phyloP scores from a whole-genome alignment of 2,113 vertebrate species.

The Pygoscelis antarcticus region DNA sequence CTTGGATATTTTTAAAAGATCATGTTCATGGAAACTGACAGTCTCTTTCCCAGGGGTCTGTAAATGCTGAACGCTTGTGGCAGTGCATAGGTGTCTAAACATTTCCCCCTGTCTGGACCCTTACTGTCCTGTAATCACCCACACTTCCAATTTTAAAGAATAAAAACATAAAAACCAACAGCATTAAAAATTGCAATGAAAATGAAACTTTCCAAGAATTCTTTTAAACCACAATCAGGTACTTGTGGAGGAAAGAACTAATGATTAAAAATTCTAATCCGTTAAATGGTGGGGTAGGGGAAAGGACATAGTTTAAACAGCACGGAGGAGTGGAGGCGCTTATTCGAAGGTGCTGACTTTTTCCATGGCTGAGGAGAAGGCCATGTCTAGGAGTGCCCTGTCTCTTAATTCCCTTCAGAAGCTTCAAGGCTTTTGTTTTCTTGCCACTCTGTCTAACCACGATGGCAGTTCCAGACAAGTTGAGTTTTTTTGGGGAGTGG shows the following conservation, averaged over 20 bases:
- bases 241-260: neutral
- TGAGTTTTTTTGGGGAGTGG: neutral
- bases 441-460: neutral
- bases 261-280: neutral
- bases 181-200: neutral
- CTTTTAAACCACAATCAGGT: neutral
- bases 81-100: neutral
- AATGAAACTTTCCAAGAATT: neutral
- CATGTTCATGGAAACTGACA: neutral
- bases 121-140: neutral
- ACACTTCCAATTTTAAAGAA: neutral
- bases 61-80: neutral
- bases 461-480: neutral
- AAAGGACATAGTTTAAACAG: neutral
- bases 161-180: neutral
- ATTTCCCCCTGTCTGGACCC: neutral
- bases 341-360: neutral
- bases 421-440: neutral
- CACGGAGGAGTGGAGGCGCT: neutral
- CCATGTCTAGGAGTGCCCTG: neutral
- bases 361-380: neutral
- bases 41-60: neutral
- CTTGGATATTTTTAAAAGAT: neutral
- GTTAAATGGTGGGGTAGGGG: neutral
- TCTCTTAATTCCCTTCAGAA: neutral